Percentiles rank a stretch among this genome's conserved stretches.
phyloP scores from a whole-genome alignment of 23 tunicate species.

The Botrylloides violaceus region DNA sequence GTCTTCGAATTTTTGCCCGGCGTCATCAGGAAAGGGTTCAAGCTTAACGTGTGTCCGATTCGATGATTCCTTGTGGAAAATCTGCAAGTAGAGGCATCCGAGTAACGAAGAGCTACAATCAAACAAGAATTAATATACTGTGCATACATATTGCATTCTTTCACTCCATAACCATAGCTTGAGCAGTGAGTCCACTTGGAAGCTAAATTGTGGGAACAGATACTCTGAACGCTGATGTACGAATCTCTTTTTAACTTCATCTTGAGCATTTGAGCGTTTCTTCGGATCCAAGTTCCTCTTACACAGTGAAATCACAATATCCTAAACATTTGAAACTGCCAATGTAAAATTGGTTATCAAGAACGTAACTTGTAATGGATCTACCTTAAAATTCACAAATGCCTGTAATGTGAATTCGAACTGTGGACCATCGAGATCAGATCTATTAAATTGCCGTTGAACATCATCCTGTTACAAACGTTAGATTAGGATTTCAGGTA shows the following conservation, averaged over 20 bases:
- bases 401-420: background rate
- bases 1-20: background rate
- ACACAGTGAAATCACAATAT: constrained; percentile 1
- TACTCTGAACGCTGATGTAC: background rate
- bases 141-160: constrained; percentile 6
- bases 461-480: constrained; percentile 1
- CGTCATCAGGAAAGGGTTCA: background rate
- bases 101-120: too few relatives aligned
- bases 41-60: background rate
- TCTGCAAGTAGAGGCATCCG: background rate
- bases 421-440: background rate
- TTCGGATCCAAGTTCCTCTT: background rate
- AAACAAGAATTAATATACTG: background rate
- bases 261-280: background rate
- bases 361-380: too few relatives aligned
- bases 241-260: background rate
- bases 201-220: constrained; percentile 15
- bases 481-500: too few relatives aligned
- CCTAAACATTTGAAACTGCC: constrained; percentile 4
- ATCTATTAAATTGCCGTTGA: background rate
- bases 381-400: background rate
- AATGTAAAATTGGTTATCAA: too few relatives aligned
- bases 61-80: background rate
- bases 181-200: background rate
- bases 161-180: constrained; percentile 18